A percentile compares a stretch with the other conserved stretches of the same genome.
These are phyloP conservation scores for Melitaea cinxia DNA, from an alignment of 1,140 invertebrate genomes.

Conservation along the genomic window DNA sequence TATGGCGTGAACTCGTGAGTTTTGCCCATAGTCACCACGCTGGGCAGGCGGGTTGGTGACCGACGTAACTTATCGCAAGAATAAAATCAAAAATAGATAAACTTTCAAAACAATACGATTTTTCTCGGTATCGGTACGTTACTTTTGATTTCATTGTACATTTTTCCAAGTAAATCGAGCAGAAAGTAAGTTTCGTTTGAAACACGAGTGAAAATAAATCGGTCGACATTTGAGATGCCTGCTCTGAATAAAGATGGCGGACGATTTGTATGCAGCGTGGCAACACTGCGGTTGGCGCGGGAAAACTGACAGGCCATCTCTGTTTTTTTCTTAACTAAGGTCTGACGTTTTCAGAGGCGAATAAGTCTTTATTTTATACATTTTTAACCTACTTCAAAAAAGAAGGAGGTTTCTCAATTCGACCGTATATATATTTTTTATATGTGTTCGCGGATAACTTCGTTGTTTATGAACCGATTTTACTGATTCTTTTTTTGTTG, in stretches of 20 bases:
- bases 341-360: slow-evolving; percentile 23
- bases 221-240: slow-evolving; percentile 47
- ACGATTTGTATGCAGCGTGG: slow-evolving; percentile 42
- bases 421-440: too few species aligned
- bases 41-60: too few species aligned
- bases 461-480: too few species aligned
- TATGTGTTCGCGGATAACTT: too few species aligned
- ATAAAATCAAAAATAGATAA: too few species aligned
- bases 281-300: slow-evolving; percentile 41
- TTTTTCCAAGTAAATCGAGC: slow-evolving; percentile 49
- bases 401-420: too few species aligned
- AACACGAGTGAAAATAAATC: slow-evolving; percentile 60
- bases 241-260: slow-evolving; percentile 51
- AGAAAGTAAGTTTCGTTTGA: slow-evolving; percentile 58
- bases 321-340: slow-evolving; percentile 29
- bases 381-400: background rate
- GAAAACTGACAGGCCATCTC: slow-evolving; percentile 41
- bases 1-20: too few species aligned
- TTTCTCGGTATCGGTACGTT: background rate
- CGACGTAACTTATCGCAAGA: too few species aligned
- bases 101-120: too few species aligned
- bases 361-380: background rate
- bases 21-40: too few species aligned
- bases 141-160: slow-evolving; percentile 32
- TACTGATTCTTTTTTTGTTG: too few species aligned